phyloP scores from a whole-genome alignment of 2,888 invertebrate genomes.

The Melanargia galathea region DNA sequence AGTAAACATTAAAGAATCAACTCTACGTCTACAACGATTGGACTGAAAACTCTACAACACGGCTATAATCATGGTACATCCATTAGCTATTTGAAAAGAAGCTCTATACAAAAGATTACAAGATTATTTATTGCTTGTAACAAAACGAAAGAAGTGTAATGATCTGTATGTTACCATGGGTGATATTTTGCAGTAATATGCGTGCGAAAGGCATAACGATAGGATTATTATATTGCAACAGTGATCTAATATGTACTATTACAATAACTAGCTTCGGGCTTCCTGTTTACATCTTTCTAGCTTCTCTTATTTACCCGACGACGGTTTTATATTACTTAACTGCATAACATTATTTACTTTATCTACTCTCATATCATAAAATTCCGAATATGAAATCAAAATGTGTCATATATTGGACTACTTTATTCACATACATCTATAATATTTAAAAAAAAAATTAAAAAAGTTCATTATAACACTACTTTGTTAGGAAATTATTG shows the following conservation, averaged over 20 bases:
- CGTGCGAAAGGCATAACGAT: conserved; percentile 35
- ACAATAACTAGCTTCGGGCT: conserved; percentile 12
- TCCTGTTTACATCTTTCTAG: conserved; percentile 15
- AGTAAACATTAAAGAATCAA: conserved; percentile 12
- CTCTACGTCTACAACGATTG: neutral
- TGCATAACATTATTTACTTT: neutral
- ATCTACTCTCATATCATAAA: no score
- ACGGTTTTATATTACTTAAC: neutral
- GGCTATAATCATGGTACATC: neutral
- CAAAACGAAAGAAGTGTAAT: conserved; percentile 23
- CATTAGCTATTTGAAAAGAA: neutral
- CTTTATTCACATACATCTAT: no score
- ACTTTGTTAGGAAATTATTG: no score
- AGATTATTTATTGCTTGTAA: conserved; percentile 5
- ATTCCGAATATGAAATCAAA: no score
- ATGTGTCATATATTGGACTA: no score
- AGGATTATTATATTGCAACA: conserved; percentile 27
- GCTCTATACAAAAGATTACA: conserved; percentile 6
- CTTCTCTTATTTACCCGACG: conserved; percentile 11
- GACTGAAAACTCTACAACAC: neutral
- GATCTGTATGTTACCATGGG: conserved; percentile 31
- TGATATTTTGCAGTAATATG: conserved; percentile 37
- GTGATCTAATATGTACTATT: conserved; percentile 30
- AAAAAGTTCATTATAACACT: no score
- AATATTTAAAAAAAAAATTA: no score